Conservation (phyloP, 53 echinoderm and acorn worm genomes). For the Astropecten irregularis region DNA sequence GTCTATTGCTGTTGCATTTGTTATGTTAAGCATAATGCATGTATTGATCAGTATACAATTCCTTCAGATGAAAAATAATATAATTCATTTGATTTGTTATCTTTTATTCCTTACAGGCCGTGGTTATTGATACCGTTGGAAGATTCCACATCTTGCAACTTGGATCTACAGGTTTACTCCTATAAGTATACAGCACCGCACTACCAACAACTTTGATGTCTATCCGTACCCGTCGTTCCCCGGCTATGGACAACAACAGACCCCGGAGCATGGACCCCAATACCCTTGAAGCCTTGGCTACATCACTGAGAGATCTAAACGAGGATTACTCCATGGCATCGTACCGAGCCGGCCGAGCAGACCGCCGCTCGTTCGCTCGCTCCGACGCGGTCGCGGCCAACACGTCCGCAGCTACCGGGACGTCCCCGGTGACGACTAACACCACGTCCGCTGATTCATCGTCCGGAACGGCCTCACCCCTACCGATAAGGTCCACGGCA, state of each 20-base stretch:
- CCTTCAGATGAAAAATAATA: too few relatives aligned
- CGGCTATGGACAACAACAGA: constrained; percentile 36
- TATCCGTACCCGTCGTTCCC: constrained; percentile 45
- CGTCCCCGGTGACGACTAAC: not conserved
- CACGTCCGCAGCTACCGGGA: not conserved
- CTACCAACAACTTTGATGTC: constrained; percentile 49
- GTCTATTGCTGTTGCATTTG: too few relatives aligned
- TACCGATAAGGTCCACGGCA: constrained; percentile 2
- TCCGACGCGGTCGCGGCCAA: not conserved
- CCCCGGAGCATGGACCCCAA: constrained; percentile 52
- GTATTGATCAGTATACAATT: too few relatives aligned
- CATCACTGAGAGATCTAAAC: constrained; percentile 41
- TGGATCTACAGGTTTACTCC: too few relatives aligned
- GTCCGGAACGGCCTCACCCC: constrained; percentile 27
- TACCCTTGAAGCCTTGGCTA: constrained; percentile 41
- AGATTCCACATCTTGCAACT: too few relatives aligned
- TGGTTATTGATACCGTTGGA: too few relatives aligned
- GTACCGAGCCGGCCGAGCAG: constrained; percentile 43
- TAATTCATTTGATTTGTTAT: too few relatives aligned
- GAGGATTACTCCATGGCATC: constrained; percentile 62
- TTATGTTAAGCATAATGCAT: too few relatives aligned
- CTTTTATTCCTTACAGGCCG: too few relatives aligned
- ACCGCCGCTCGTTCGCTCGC: constrained; percentile 29
- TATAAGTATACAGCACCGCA: too few relatives aligned
- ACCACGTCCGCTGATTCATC: constrained; percentile 45